Evolutionary conservation across 2,888 invertebrate species (phyloP).

Genomic region (Minunthozetes semirufus): DNA sequence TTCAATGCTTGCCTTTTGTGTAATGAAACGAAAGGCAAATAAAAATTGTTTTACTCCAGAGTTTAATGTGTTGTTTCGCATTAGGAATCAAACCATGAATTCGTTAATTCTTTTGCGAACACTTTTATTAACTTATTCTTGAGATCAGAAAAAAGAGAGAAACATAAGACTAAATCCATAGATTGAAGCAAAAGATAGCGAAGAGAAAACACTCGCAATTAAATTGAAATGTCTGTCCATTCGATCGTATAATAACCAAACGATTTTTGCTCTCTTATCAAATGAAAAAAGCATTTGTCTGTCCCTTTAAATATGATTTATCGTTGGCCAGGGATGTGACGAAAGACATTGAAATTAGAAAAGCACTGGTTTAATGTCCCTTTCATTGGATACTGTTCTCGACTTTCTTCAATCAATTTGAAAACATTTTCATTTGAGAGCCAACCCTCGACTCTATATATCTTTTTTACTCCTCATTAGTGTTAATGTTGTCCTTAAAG

Average conservation of each 20-base stretch:
- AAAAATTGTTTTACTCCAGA: conserved; percentile 5
- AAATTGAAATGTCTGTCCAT: neutral
- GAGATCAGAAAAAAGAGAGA: neutral
- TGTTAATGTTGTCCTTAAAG: conserved; percentile 1
- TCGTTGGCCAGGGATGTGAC: neutral
- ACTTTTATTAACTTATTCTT: conserved; percentile 1
- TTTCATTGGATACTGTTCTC: neutral
- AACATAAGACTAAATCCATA: neutral
- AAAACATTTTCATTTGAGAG: neutral
- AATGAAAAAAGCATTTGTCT: neutral
- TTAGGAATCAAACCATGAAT: conserved; percentile 10
- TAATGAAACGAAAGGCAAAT: neutral
- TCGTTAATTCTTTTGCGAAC: neutral
- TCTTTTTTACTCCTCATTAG: conserved; percentile 11
- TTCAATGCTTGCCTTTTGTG: neutral
- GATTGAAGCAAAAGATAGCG: neutral
- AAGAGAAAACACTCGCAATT: neutral
- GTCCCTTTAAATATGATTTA: neutral
- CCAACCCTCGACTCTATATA: neutral
- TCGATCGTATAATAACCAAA: neutral
- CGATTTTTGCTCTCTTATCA: neutral
- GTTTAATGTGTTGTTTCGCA: neutral
- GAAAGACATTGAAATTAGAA: neutral
- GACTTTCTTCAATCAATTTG: neutral
- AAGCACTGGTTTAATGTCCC: neutral